Conservation (phyloP, 2,888 invertebrate species). For the Rhopalosiphum nymphaeae region DNA sequence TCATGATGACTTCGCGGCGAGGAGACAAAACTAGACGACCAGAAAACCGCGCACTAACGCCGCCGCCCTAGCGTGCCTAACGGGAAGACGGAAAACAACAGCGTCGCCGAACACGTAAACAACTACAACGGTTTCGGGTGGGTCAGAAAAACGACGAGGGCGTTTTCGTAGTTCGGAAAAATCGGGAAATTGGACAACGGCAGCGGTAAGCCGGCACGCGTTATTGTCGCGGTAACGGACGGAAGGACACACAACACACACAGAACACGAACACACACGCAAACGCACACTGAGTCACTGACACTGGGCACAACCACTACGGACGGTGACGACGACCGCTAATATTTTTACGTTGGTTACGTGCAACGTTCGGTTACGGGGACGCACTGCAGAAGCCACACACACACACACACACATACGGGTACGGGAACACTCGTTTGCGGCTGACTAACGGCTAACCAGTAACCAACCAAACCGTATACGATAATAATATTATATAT, state of each 20-base stretch:
- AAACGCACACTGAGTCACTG: slow-evolving; percentile 23
- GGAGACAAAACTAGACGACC: neutral
- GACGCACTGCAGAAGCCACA: slow-evolving; percentile 57
- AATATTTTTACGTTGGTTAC: slow-evolving; percentile 53
- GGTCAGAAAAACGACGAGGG: neutral
- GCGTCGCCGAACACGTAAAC: neutral
- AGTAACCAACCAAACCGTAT: slow-evolving; percentile 33
- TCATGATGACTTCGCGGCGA: slow-evolving; percentile 76
- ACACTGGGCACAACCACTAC: neutral
- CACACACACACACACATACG: neutral
- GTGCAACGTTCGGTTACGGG: slow-evolving; percentile 45
- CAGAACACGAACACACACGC: neutral
- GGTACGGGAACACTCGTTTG: neutral
- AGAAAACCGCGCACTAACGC: slow-evolving; percentile 33
- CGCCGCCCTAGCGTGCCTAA: neutral
- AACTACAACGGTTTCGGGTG: neutral
- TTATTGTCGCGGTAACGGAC: neutral
- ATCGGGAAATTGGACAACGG: neutral
- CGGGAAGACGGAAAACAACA: neutral
- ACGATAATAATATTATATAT: slow-evolving; percentile 5
- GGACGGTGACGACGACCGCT: neutral
- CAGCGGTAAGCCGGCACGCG: neutral
- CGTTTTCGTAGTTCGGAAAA: neutral
- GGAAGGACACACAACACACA: neutral
- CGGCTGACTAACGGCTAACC: neutral